Conservation (phyloP, 2,888 invertebrate species). For the Hoplodrina ambigua region DNA sequence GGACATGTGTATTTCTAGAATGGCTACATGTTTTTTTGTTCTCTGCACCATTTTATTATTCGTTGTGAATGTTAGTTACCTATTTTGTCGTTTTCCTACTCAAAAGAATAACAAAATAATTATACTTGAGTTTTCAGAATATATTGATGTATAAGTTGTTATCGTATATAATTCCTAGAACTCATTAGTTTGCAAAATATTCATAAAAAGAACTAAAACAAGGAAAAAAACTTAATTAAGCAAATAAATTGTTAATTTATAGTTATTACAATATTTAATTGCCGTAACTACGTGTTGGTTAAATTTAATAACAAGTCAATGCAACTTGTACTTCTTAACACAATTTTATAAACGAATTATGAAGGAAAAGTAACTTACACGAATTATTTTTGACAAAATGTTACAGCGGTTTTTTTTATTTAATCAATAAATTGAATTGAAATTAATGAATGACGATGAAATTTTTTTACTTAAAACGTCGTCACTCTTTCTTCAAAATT, state of each 20-base stretch:
- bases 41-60: background rate
- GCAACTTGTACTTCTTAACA: background rate
- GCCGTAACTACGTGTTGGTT: background rate
- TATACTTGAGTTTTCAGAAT: constrained; percentile 10
- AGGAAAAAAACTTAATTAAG: constrained; percentile 45
- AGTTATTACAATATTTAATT: constrained; percentile 35
- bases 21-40: background rate
- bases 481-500: no score
- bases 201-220: constrained; percentile 42
- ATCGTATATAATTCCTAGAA: constrained; percentile 25
- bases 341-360: background rate
- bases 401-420: no score
- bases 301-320: background rate
- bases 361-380: background rate
- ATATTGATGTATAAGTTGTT: constrained; percentile 16
- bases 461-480: no score
- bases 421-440: no score
- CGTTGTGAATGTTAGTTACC: background rate
- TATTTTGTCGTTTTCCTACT: constrained; percentile 16
- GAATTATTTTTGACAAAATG: no score
- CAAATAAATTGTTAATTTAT: constrained; percentile 2
- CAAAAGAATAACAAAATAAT: background rate
- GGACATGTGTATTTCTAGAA: background rate
- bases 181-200: constrained; percentile 45
- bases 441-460: no score